Evolutionary conservation across 2,888 invertebrate genomes (phyloP).

Genomic region (Epistrophe grossulariae): DNA sequence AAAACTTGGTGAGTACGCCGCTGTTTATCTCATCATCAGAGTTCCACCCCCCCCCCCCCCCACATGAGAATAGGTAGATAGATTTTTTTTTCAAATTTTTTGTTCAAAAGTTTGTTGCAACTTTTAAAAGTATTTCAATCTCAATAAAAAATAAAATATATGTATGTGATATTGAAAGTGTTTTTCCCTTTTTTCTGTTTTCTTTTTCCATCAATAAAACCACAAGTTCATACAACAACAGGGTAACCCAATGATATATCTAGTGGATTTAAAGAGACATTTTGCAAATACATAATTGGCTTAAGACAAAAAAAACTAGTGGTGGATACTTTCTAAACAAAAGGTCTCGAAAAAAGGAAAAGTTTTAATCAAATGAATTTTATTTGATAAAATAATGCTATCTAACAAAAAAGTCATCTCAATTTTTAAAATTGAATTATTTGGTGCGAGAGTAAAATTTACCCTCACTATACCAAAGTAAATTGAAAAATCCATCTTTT

Average conservation of each 20-base stretch:
- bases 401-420: no score
- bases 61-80: constrained; percentile 2
- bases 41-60: no score
- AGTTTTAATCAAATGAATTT: no score
- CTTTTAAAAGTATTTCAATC: constrained; percentile 28
- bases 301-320: no score
- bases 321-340: no score
- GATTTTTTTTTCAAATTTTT: constrained; percentile 16
- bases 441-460: no score
- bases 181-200: neutral
- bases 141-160: neutral
- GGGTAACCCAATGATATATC: neutral
- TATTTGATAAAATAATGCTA: no score
- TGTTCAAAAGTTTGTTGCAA: constrained; percentile 42
- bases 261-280: neutral
- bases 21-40: constrained; percentile 2
- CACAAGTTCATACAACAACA: neutral
- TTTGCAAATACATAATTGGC: no score
- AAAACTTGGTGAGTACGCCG: constrained; percentile 82
- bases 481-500: no score
- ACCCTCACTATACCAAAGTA: no score
- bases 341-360: no score
- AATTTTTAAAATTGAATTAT: no score
- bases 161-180: constrained; percentile 15
- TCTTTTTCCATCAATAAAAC: neutral